phyloP scores from a whole-genome alignment of 2,888 invertebrate species.

The Punctoribates punctum region DNA sequence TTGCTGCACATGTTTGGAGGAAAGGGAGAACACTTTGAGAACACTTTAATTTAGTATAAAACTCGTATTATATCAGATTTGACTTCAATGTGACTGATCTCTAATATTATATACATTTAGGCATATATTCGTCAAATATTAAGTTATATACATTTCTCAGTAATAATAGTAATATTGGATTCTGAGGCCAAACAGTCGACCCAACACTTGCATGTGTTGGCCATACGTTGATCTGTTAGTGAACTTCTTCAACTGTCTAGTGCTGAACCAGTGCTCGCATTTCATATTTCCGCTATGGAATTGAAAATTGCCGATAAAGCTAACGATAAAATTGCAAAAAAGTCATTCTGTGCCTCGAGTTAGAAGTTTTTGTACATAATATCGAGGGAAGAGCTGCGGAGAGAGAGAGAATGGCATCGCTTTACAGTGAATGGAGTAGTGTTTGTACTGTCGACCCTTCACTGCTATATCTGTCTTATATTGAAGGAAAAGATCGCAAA shows the following conservation, averaged over 20 bases:
- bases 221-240: neutral
- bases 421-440: neutral
- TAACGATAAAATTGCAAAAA: conserved; percentile 36
- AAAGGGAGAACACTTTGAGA: conserved; percentile 4
- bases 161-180: conserved; percentile 14
- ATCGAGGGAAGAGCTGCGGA: neutral
- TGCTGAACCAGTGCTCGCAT: neutral
- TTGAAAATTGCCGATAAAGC: conserved; percentile 22
- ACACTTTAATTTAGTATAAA: conserved; percentile 20
- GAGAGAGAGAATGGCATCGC: neutral
- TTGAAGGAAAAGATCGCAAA: neutral
- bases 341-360: conserved; percentile 6
- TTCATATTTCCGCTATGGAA: conserved; percentile 28
- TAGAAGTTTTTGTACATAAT: neutral
- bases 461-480: neutral
- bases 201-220: neutral
- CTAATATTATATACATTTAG: neutral
- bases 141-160: conserved; percentile 24
- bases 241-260: neutral
- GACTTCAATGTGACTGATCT: neutral
- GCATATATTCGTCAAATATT: neutral
- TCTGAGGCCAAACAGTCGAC: neutral
- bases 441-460: conserved; percentile 6
- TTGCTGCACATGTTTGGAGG: conserved; percentile 1
- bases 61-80: neutral